Evolutionary conservation across 2,888 invertebrate genomes (phyloP), one percentile per base, ranked within the genome.

Genomic region (Orthosia gracilis): DNA sequence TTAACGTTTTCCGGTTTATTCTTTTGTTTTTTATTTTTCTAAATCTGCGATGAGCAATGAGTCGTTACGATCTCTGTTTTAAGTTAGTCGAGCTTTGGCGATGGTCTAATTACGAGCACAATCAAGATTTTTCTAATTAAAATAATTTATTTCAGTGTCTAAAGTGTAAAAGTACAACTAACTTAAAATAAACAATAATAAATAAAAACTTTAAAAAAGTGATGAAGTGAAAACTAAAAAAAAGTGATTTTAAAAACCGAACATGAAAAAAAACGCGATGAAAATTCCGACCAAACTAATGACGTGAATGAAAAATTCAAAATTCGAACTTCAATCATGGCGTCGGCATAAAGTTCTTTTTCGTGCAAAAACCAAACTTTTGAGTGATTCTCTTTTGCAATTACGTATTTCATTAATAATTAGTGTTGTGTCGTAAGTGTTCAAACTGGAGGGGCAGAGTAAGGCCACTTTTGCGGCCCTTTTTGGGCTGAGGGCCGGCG

Each of bases 381-480:
- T 45, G 11, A 26, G 75, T 80, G 82, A 69, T 85, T 81, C 79
- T 89, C 74, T 83, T 87, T 80, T 84, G 73, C 79, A 89, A 83
- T 82, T 86, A 78, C 80, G 75, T 76, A 83, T 76, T 80, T 78
- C 76, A 85, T 89, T 89, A 84, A 75, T 61, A 55, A 71, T 66
- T 54, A 90, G 92, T 92, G 92, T 64, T 89, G 93, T 93, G 90
- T 85, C 72, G 54, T 83, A 87, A 90, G 89, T 93, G 91, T 78
- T 87, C 93, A 97, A 97, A 96, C 97, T 97, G 97, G 97, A 97
- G 97, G 95, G 96, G 77, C 97, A 97, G 92, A 96, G 97, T 92
- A 97, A 97, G 94, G 97, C 97, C 89, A 97, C 97, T 90, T 96
- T 97, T 91, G 97, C 97, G 95, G 97, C 97, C 97, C 97, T 97